Percentiles rank a stretch among this genome's conserved stretches.
phyloP scores from a whole-genome alignment of 2,888 invertebrate genomes.

The Amblyteles armatorius region DNA sequence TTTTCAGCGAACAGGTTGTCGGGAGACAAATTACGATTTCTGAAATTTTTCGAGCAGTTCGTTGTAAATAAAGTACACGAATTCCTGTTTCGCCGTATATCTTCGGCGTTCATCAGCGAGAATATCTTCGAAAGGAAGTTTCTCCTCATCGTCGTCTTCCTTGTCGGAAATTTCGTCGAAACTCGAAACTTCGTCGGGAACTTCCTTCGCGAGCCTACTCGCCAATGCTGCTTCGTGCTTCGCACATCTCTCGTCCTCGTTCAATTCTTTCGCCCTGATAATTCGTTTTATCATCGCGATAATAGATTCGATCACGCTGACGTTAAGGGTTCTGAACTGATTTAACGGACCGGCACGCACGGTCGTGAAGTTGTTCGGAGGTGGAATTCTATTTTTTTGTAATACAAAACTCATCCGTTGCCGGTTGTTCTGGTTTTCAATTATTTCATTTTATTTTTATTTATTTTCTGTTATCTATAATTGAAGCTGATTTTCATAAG shows the following conservation, averaged over 20 bases:
- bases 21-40: slow-evolving; percentile 68
- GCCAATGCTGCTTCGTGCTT: slow-evolving; percentile 47
- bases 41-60: slow-evolving; percentile 69
- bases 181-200: slow-evolving; percentile 8
- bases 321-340: neutral
- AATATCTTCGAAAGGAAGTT: slow-evolving; percentile 64
- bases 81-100: slow-evolving; percentile 72
- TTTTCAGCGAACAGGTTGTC: neutral
- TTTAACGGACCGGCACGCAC: slow-evolving; percentile 35
- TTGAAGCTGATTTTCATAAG: neutral
- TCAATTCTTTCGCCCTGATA: slow-evolving; percentile 17
- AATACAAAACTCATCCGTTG: neutral
- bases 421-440: neutral
- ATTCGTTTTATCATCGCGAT: slow-evolving; percentile 32
- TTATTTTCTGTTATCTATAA: neutral
- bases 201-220: slow-evolving; percentile 37
- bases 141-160: slow-evolving; percentile 21
- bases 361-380: slow-evolving; percentile 25
- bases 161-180: slow-evolving; percentile 30
- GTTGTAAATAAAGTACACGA: slow-evolving; percentile 72
- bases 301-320: neutral
- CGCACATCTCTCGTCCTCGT: slow-evolving; percentile 45
- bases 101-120: slow-evolving; percentile 70
- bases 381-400: neutral
- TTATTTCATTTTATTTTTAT: neutral